phyloP scores from a whole-genome alignment of 2,797 vertebrate genomes.

The Alectoris magna region DNA sequence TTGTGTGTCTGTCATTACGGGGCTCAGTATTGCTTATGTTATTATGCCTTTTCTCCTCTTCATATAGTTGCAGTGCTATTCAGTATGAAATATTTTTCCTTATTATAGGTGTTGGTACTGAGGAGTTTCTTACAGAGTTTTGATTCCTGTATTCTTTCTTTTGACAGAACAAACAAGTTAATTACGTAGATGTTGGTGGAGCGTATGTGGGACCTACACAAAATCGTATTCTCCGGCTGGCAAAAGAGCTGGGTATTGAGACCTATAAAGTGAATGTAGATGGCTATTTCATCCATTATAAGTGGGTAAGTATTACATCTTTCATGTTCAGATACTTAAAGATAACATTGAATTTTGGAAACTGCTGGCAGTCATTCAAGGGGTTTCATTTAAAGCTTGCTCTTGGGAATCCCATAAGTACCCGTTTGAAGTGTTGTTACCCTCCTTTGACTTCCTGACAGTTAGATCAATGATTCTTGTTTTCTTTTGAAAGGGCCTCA shows the following conservation, averaged over 20 bases:
- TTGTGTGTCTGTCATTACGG: neutral
- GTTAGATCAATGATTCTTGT: neutral
- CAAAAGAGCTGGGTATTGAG: conserved; percentile 83
- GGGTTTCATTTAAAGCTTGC: neutral
- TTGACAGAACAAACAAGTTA: conserved; percentile 77
- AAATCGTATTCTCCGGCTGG: conserved; percentile 81
- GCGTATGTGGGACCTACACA: conserved; percentile 84
- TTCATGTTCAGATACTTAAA: neutral
- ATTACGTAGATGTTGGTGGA: conserved; percentile 84
- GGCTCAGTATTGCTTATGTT: neutral
- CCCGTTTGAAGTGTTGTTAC: neutral
- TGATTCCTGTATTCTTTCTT: conserved; percentile 6
- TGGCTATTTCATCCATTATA: conserved; percentile 72
- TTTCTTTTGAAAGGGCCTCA: neutral
- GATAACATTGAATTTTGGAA: neutral
- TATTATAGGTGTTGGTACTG: neutral
- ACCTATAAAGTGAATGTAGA: conserved; percentile 81
- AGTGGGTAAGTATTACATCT: conserved; percentile 72
- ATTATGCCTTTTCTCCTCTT: neutral
- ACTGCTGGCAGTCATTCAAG: neutral
- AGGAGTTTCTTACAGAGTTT: neutral
- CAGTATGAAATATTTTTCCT: neutral
- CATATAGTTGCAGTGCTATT: neutral
- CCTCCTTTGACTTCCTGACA: neutral
- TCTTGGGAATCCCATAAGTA: neutral